Percentiles rank a stretch among this genome's conserved stretches.
These are phyloP conservation scores for Perca schrenkii DNA, from an alignment of 2,113 vertebrate species.

Conservation along the genomic window DNA sequence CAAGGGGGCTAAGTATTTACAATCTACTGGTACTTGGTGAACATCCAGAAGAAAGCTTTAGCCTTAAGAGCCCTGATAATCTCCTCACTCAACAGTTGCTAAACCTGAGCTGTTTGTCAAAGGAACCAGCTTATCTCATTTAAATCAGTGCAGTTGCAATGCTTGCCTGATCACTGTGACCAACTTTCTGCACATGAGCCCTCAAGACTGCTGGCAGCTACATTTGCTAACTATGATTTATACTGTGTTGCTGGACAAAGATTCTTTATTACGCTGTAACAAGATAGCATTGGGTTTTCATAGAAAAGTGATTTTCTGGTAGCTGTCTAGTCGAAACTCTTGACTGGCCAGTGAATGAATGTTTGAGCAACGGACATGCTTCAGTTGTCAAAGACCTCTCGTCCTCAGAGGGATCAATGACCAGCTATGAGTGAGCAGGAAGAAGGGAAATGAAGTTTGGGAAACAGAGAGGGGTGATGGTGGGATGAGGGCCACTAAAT, in stretches of 20 bases:
- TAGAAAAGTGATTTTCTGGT: slow-evolving; percentile 67
- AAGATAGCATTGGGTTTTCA: slow-evolving; percentile 62
- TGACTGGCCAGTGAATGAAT: slow-evolving; percentile 65
- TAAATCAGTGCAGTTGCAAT: slow-evolving; percentile 63
- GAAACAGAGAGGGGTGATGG: slow-evolving; percentile 56
- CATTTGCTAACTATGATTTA: slow-evolving; percentile 65
- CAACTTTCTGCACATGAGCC: slow-evolving; percentile 55
- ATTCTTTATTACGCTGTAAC: slow-evolving; percentile 70
- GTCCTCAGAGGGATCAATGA: slow-evolving; percentile 75
- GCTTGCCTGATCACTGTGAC: slow-evolving; percentile 59
- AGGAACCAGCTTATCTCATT: slow-evolving; percentile 71
- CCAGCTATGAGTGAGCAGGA: slow-evolving; percentile 72
- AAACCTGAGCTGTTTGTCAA: slow-evolving; percentile 74
- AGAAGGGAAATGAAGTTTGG: slow-evolving; percentile 72
- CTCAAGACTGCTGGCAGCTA: slow-evolving; percentile 46
- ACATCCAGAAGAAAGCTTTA: slow-evolving; percentile 79
- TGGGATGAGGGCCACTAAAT: slow-evolving; percentile 17
- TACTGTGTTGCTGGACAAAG: slow-evolving; percentile 67
- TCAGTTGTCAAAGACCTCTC: slow-evolving; percentile 75
- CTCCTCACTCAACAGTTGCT: slow-evolving; percentile 70
- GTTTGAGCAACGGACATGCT: slow-evolving; percentile 75
- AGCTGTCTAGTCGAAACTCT: slow-evolving; percentile 60
- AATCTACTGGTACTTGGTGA: slow-evolving; percentile 67
- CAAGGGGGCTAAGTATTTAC: slow-evolving; percentile 64
- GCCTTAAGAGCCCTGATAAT: slow-evolving; percentile 75